Percentiles rank a stretch among this genome's conserved stretches.
These are phyloP conservation scores for Cuculus canorus DNA, from an alignment of 2,797 vertebrate genomes.

Conservation along the genomic window DNA sequence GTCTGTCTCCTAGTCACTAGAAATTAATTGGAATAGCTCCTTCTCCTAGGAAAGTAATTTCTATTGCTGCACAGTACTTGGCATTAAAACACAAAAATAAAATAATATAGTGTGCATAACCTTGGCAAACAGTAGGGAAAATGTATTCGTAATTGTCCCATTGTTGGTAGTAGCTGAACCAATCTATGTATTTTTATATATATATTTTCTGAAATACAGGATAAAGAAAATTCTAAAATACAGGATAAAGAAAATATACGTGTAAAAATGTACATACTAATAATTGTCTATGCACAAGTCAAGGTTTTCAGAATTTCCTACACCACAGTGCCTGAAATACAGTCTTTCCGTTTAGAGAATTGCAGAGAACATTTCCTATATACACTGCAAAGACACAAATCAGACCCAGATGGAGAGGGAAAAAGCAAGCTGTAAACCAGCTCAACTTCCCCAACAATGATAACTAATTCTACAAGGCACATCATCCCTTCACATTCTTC, in stretches of 20 bases:
- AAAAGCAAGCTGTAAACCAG: conserved; percentile 57
- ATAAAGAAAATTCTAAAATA: neutral
- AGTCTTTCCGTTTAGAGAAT: neutral
- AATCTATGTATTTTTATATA: neutral
- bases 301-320: neutral
- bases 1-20: neutral
- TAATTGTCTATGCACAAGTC: neutral
- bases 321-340: neutral
- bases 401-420: conserved; percentile 46
- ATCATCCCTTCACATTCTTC: conserved; percentile 52
- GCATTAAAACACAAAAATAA: neutral
- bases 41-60: neutral
- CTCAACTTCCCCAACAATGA: conserved; percentile 29
- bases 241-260: neutral
- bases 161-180: neutral
- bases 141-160: neutral
- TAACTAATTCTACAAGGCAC: conserved; percentile 51
- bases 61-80: neutral
- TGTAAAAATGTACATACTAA: neutral
- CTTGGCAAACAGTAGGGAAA: neutral
- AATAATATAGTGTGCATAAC: neutral
- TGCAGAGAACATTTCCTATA: conserved; percentile 59
- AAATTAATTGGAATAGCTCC: neutral
- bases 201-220: neutral
- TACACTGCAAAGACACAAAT: conserved; percentile 17